These are phyloP conservation scores for Aix galericulata DNA, from an alignment of 2,113 vertebrate genomes.

Conservation along the genomic window DNA sequence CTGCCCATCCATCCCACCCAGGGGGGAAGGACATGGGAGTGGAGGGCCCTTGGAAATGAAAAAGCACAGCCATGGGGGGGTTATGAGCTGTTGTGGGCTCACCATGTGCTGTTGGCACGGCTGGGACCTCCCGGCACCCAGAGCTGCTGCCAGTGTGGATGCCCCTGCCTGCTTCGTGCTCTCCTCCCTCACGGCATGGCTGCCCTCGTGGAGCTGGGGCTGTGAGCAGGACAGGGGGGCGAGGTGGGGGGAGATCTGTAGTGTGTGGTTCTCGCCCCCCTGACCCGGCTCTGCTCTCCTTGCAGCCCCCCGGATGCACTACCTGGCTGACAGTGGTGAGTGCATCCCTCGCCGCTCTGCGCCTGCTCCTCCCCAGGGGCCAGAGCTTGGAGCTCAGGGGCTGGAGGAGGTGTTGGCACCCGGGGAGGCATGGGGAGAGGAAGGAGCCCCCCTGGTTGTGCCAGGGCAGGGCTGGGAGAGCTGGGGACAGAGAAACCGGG, in stretches of 20 bases:
- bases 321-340: constrained; percentile 91
- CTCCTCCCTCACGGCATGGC: neutral
- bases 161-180: rapidly evolving
- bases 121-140: neutral
- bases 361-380: neutral
- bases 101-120: rapidly evolving
- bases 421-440: too few species aligned
- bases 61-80: rapidly evolving
- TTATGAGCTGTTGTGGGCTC: neutral
- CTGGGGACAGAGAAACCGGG: neutral
- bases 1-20: rapidly evolving
- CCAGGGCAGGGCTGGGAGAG: neutral
- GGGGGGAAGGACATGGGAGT: neutral
- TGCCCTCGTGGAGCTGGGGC: neutral
- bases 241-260: neutral
- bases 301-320: constrained; percentile 89
- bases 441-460: neutral
- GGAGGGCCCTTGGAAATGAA: neutral
- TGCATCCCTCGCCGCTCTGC: neutral
- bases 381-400: neutral
- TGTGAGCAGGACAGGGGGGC: rapidly evolving
- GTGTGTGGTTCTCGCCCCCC: rapidly evolving
- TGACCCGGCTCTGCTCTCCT: constrained; percentile 32
- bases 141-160: neutral
- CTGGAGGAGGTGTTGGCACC: neutral